Evolutionary conservation across 2,113 vertebrate species (phyloP).

Genomic region (Neolamprologus kungweensis): DNA sequence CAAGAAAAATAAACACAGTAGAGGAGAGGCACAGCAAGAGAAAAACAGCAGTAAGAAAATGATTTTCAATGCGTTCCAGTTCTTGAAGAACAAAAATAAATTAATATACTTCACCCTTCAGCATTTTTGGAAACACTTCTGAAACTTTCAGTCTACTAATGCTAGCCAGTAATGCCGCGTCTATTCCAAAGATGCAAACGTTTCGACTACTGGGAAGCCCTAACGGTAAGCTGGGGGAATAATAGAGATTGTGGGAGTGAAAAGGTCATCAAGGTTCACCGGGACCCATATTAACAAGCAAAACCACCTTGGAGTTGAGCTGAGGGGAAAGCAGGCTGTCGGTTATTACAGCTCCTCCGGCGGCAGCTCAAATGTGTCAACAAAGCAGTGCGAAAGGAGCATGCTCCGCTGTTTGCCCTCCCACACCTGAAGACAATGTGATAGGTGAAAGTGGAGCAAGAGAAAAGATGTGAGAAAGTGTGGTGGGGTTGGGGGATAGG

Average conservation of each 20-base stretch:
- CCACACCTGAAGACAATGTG: constrained; percentile 13
- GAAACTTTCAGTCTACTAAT: background rate
- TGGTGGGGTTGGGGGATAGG: background rate
- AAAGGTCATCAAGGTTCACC: constrained; percentile 19
- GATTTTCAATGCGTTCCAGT: background rate
- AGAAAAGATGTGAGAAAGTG: background rate
- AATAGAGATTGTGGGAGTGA: background rate
- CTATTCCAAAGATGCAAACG: background rate
- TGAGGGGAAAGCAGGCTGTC: background rate
- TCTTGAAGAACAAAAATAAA: background rate
- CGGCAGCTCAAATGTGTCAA: constrained; percentile 24
- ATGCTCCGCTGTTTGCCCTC: constrained; percentile 17
- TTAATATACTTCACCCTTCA: background rate
- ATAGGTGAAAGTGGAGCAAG: background rate
- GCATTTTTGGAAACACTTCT: background rate
- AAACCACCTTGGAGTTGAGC: background rate
- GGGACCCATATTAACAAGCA: background rate
- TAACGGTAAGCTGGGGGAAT: background rate
- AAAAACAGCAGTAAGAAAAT: background rate
- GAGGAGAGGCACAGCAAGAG: background rate
- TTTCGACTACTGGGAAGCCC: background rate
- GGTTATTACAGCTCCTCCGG: background rate
- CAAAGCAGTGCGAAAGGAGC: constrained; percentile 16
- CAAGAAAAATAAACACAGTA: background rate
- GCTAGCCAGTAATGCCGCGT: background rate